Percentiles rank a stretch among this genome's conserved stretches.
Evolutionary conservation across 2,113 vertebrate genomes (phyloP).

Genomic region (Xiphophorus maculatus): DNA sequence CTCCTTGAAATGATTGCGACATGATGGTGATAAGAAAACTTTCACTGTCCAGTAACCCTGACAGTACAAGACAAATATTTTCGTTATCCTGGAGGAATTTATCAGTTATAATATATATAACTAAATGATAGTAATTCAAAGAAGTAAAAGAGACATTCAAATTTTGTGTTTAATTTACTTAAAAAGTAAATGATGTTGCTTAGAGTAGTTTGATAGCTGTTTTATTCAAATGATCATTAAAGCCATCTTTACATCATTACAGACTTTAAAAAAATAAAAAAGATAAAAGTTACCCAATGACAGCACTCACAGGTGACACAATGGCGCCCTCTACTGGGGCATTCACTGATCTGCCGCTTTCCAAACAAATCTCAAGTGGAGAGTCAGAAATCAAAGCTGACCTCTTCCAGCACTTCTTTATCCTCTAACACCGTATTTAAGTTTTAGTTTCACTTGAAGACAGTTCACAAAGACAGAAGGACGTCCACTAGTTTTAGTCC

Average conservation of each 20-base stretch:
- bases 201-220: not conserved
- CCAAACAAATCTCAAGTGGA: not conserved
- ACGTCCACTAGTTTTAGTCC: not conserved
- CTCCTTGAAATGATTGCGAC: not conserved
- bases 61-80: not conserved
- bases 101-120: no score
- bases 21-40: not conserved
- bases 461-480: not conserved
- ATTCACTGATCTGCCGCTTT: slow-evolving; percentile 32
- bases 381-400: not conserved
- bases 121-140: not conserved
- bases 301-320: slow-evolving; percentile 37
- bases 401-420: not conserved
- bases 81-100: not conserved
- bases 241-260: not conserved
- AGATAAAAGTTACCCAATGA: not conserved
- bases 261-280: not conserved
- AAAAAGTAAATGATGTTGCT: not conserved
- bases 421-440: not conserved
- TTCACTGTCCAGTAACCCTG: not conserved
- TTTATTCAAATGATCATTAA: not conserved
- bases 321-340: slow-evolving; percentile 76
- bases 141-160: not conserved
- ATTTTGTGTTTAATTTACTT: not conserved
- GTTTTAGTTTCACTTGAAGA: not conserved